Evolutionary conservation across 2,113 vertebrate species (phyloP).

Genomic region (Oreochromis spilurus): DNA sequence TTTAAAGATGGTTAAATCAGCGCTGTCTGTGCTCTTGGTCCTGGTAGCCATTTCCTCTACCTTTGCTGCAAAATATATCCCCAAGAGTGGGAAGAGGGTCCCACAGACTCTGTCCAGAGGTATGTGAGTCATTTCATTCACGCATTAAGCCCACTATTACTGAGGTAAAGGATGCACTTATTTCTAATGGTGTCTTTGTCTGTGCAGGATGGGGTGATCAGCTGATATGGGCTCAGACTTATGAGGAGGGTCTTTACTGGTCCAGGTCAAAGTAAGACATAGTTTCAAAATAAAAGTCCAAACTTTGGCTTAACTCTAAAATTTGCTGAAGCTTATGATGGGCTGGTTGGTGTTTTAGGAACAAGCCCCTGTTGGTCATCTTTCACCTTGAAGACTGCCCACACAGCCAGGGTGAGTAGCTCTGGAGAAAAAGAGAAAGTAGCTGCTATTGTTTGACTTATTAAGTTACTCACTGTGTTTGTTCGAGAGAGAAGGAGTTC

Average conservation of each 20-base stretch:
- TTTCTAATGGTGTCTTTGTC: not conserved
- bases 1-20: slow-evolving; percentile 77
- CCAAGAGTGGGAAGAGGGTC: slow-evolving; percentile 67
- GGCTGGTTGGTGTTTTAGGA: slow-evolving; percentile 68
- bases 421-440: not conserved
- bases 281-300: not conserved
- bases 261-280: slow-evolving; percentile 75
- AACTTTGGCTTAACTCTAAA: not conserved
- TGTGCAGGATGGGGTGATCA: slow-evolving; percentile 91
- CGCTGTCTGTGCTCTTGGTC: slow-evolving; percentile 69
- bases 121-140: slow-evolving; percentile 25
- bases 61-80: slow-evolving; percentile 65
- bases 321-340: not conserved
- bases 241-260: slow-evolving; percentile 88
- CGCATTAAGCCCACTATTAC: not conserved
- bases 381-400: slow-evolving; percentile 92
- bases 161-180: not conserved
- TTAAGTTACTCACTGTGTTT: accelerated
- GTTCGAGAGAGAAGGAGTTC: not conserved
- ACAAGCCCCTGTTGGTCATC: slow-evolving; percentile 91
- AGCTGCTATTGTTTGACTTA: not conserved
- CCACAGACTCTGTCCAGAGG: slow-evolving; percentile 95
- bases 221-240: slow-evolving; percentile 93
- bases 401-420: slow-evolving; percentile 81
- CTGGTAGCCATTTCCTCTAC: slow-evolving; percentile 73